Conservation (phyloP, 2,113 vertebrate genomes). For the Scomber japonicus region DNA sequence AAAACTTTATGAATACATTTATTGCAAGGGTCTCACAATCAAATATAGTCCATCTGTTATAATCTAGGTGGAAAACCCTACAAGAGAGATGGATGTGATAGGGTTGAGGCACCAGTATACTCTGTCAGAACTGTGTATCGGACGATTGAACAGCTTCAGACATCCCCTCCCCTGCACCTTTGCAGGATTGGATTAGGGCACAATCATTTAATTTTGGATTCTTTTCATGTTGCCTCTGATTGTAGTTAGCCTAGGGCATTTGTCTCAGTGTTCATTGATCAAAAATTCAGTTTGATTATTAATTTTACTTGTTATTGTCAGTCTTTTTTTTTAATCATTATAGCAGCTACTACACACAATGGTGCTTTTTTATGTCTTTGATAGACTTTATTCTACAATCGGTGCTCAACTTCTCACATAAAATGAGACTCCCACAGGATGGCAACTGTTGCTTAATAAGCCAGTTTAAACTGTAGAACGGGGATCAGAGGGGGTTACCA, state of each 20-base stretch:
- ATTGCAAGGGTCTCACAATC: too few relatives aligned
- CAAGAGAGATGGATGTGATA: too few relatives aligned
- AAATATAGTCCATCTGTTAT: too few relatives aligned
- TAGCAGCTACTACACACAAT: neutral
- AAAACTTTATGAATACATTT: too few relatives aligned
- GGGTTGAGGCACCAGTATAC: too few relatives aligned
- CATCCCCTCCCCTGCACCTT: too few relatives aligned
- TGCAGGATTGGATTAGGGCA: neutral
- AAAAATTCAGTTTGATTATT: neutral
- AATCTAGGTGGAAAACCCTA: too few relatives aligned
- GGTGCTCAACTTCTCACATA: constrained; percentile 13
- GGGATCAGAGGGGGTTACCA: constrained; percentile 45
- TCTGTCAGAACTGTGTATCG: too few relatives aligned
- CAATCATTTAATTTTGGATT: neutral
- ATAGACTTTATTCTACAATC: constrained; percentile 1
- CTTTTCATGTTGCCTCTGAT: neutral
- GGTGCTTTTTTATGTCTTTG: neutral
- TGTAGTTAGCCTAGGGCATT: neutral
- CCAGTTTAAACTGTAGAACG: constrained; percentile 43
- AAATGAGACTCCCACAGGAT: constrained; percentile 5
- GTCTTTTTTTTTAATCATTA: neutral
- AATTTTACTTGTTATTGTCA: neutral
- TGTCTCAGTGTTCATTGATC: neutral
- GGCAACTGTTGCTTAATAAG: constrained; percentile 57
- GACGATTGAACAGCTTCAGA: too few relatives aligned